phyloP scores from a whole-genome alignment of 2,797 vertebrate species.

The Lagodon rhomboides region DNA sequence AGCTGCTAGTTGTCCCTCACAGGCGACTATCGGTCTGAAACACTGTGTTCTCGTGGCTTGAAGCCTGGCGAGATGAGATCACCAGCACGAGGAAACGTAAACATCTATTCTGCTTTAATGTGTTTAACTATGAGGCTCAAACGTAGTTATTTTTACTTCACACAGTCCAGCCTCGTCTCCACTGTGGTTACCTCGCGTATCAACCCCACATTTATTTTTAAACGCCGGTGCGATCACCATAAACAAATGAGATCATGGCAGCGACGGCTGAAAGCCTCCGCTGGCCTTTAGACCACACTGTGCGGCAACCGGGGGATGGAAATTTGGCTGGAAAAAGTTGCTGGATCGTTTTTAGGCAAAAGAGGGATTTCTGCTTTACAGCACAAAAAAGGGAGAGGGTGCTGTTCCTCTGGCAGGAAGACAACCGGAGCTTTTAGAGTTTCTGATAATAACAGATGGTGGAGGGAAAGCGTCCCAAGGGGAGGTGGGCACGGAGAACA shows the following conservation, averaged over 20 bases:
- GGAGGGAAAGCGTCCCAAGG: slow-evolving; percentile 36
- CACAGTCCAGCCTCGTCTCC: neutral
- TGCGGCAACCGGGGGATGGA: neutral
- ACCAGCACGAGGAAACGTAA: too few species aligned
- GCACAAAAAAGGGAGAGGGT: slow-evolving; percentile 19
- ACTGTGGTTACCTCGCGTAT: neutral
- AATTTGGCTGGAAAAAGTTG: neutral
- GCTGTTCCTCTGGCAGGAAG: slow-evolving; percentile 29
- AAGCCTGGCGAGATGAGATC: too few species aligned
- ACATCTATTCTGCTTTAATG: too few species aligned
- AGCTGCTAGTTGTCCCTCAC: too few species aligned
- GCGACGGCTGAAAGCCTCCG: neutral
- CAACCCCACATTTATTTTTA: neutral
- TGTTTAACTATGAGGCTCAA: too few species aligned
- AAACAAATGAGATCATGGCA: slow-evolving; percentile 1
- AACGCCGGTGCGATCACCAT: neutral
- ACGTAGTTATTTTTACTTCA: too few species aligned
- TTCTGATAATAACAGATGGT: slow-evolving; percentile 67
- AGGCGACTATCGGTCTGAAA: too few species aligned
- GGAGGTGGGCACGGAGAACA: slow-evolving; percentile 32
- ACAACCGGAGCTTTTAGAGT: slow-evolving; percentile 44
- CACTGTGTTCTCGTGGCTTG: too few species aligned
- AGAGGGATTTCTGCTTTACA: slow-evolving; percentile 18
- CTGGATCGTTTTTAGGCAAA: slow-evolving; percentile 31
- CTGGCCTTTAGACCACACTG: slow-evolving; percentile 1